These are phyloP conservation scores for Brachyopa scutellaris DNA, from an alignment of 2,888 invertebrate species.

Conservation along the genomic window DNA sequence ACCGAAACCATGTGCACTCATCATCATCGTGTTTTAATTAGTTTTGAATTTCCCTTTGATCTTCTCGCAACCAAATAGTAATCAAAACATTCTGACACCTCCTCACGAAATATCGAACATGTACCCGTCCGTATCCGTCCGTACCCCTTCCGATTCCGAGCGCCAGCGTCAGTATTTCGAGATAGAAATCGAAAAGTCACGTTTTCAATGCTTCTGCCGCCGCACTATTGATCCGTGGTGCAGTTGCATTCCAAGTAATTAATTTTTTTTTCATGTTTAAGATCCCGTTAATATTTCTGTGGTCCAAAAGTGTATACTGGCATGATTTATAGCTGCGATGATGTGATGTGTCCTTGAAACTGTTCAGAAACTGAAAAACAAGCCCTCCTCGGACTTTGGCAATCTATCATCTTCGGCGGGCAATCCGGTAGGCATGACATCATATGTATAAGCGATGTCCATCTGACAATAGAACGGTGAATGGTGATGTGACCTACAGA, in stretches of 20 bases:
- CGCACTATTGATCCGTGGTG: neutral
- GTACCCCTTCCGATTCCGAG: neutral
- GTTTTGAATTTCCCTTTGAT: slow-evolving; percentile 68
- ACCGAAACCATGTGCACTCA: slow-evolving; percentile 31
- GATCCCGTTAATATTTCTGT: slow-evolving; percentile 50
- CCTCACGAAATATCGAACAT: slow-evolving; percentile 61
- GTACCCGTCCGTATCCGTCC: slow-evolving; percentile 8
- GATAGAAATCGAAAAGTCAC: slow-evolving; percentile 62
- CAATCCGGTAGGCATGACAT: slow-evolving; percentile 64
- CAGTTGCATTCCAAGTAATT: slow-evolving; percentile 39
- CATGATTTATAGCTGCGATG: slow-evolving; percentile 57
- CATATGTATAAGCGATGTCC: slow-evolving; percentile 47
- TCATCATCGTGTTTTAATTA: slow-evolving; percentile 65
- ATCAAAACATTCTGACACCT: slow-evolving; percentile 70
- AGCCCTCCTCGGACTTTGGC: slow-evolving; percentile 28
- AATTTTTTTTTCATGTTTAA: slow-evolving; percentile 48
- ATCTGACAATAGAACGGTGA: slow-evolving; percentile 52
- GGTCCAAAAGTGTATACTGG: slow-evolving; percentile 9
- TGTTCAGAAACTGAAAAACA: slow-evolving; percentile 8
- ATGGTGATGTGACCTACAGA: slow-evolving; percentile 60
- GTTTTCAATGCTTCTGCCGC: slow-evolving; percentile 15
- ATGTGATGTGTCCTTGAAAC: slow-evolving; percentile 68
- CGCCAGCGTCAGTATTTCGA: neutral
- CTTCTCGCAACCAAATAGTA: slow-evolving; percentile 55
- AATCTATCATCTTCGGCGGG: slow-evolving; percentile 58